phyloP scores from a whole-genome alignment of 2,113 vertebrate species.

The Porphyrio hochstetteri region DNA sequence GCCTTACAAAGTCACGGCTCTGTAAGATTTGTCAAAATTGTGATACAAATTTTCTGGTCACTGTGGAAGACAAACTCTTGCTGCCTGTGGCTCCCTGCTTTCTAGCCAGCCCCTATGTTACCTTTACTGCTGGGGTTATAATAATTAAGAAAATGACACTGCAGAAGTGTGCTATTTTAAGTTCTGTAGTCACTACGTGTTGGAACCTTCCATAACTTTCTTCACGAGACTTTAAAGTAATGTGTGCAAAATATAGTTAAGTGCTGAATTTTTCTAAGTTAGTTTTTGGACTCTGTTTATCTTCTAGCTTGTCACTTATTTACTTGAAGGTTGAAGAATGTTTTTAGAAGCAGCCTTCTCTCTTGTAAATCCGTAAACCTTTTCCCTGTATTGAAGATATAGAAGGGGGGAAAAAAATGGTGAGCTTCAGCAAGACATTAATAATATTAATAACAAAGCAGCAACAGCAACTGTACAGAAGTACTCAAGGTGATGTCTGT shows the following conservation, averaged over 20 bases:
- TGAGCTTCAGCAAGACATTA: background rate
- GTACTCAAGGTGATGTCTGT: background rate
- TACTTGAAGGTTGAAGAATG: background rate
- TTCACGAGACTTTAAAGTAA: background rate
- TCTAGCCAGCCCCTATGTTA: background rate
- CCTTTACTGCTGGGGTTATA: background rate
- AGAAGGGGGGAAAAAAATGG: no score
- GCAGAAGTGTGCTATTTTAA: slow-evolving; percentile 27
- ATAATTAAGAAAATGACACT: slow-evolving; percentile 1
- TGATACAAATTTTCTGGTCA: fast-evolving
- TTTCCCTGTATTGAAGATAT: background rate
- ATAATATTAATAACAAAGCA: background rate
- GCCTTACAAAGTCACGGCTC: fast-evolving
- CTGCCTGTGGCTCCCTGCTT: background rate
- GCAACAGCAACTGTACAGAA: background rate
- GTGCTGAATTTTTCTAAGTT: background rate
- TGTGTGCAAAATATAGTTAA: background rate
- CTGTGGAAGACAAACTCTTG: background rate
- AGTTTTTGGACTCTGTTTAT: slow-evolving; percentile 17
- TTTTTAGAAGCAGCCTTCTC: background rate
- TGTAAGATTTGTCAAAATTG: background rate
- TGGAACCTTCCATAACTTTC: slow-evolving; percentile 40
- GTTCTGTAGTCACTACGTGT: slow-evolving; percentile 22
- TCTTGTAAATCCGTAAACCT: background rate
- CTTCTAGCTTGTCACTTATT: slow-evolving; percentile 12